Evolutionary conservation across 2,797 vertebrate species (phyloP).

Genomic region (Pseudochirops cupreus): DNA sequence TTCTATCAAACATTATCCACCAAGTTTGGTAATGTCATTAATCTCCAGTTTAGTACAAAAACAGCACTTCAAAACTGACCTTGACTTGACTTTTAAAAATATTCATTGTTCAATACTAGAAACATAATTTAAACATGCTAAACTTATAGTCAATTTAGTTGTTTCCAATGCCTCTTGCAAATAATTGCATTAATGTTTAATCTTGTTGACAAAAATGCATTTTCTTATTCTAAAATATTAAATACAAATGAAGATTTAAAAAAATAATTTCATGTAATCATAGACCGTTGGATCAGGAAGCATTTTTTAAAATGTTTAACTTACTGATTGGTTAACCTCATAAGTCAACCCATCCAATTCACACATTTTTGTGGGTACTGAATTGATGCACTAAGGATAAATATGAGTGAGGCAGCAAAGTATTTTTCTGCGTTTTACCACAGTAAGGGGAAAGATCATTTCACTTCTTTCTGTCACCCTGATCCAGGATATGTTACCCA

Average conservation of each 20-base stretch:
- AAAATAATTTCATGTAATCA: neutral
- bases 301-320: neutral
- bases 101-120: neutral
- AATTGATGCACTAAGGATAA: neutral
- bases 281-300: neutral
- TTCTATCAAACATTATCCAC: neutral
- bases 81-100: neutral
- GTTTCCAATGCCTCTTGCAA: neutral
- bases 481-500: neutral
- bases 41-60: neutral
- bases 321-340: neutral
- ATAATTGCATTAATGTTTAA: neutral
- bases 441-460: neutral
- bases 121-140: neutral
- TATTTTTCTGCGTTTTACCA: neutral
- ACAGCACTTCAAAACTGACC: neutral
- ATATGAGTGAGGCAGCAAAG: neutral
- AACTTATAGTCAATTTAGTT: neutral
- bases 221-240: neutral
- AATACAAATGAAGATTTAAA: neutral
- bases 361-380: neutral
- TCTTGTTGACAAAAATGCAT: neutral
- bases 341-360: neutral
- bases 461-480: neutral
- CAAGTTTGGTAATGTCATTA: neutral